Evolutionary conservation across 2,888 invertebrate species (phyloP).

Genomic region (Euclidia mi): DNA sequence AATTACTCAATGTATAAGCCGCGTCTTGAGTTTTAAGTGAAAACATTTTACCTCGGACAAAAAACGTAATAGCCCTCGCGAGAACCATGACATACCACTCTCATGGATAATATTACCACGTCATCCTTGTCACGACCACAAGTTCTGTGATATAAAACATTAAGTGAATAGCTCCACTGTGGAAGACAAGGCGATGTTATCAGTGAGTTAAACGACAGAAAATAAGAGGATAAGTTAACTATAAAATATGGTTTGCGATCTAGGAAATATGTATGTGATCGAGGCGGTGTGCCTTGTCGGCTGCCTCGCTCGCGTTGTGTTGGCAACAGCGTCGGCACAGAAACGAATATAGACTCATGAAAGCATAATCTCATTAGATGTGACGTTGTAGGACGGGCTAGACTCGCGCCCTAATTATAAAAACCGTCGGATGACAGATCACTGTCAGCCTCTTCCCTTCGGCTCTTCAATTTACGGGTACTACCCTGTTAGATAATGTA

Average conservation of each 20-base stretch:
- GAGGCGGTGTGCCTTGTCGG: conserved; percentile 6
- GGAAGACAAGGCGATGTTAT: conserved; percentile 15
- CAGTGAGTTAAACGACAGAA: conserved; percentile 15
- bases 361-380: conserved; percentile 43
- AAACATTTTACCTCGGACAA: no score
- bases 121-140: no score
- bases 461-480: neutral
- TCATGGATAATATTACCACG: no score
- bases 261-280: conserved; percentile 38
- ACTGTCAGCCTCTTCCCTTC: conserved; percentile 10
- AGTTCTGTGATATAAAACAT: neutral
- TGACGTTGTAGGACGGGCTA: neutral
- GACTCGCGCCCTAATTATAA: conserved; percentile 23
- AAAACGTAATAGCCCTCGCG: no score
- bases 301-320: neutral
- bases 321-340: conserved; percentile 12
- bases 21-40: no score
- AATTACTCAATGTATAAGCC: no score
- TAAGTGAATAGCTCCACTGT: conserved; percentile 4
- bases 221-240: conserved; percentile 32
- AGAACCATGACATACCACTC: no score
- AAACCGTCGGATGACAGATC: conserved; percentile 21
- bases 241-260: conserved; percentile 34
- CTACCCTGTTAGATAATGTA: neutral
- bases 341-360: conserved; percentile 43